Evolutionary conservation across 2,113 vertebrate genomes (phyloP).

Genomic region (Stigmatopora nigra): DNA sequence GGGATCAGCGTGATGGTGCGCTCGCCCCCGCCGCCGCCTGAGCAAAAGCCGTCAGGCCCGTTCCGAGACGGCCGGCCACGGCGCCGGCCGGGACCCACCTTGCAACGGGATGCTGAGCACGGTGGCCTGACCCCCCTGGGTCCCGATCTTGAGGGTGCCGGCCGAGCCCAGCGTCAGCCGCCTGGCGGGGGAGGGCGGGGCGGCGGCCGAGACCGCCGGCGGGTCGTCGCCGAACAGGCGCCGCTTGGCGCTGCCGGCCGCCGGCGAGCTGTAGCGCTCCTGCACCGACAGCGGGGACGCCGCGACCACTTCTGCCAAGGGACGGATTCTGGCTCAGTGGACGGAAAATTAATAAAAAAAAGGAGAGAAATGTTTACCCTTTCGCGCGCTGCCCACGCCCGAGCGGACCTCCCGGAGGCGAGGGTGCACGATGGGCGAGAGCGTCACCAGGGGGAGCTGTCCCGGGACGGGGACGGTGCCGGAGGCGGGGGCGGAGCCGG

Average conservation of each 20-base stretch:
- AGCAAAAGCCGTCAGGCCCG: background rate
- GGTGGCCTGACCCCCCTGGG: constrained; percentile 41
- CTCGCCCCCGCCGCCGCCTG: constrained; percentile 74
- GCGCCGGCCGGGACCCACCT: too few species aligned
- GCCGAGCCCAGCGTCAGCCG: constrained; percentile 44
- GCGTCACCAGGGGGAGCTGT: constrained; percentile 83
- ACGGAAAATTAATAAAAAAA: background rate
- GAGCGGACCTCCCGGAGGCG: constrained; percentile 92
- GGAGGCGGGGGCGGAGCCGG: background rate
- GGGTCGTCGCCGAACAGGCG: constrained; percentile 90
- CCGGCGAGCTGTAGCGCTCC: constrained; percentile 90
- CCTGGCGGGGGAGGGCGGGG: constrained; percentile 66
- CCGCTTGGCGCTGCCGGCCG: constrained; percentile 89
- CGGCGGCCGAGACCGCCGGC: constrained; percentile 60
- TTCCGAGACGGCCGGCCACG: too few species aligned
- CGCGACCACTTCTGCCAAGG: constrained; percentile 72
- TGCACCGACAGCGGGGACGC: constrained; percentile 81
- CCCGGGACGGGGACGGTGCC: constrained; percentile 42
- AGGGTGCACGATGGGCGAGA: constrained; percentile 91
- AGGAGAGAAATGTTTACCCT: constrained; percentile 53
- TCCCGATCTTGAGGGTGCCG: constrained; percentile 49
- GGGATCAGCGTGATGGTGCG: constrained; percentile 79
- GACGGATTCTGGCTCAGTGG: too few species aligned
- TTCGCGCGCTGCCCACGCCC: constrained; percentile 76
- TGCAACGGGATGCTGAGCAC: constrained; percentile 79